Percentiles rank a stretch among this genome's conserved stretches.
phyloP scores from a whole-genome alignment of 2,113 vertebrate genomes.

The Sylvia atricapilla region DNA sequence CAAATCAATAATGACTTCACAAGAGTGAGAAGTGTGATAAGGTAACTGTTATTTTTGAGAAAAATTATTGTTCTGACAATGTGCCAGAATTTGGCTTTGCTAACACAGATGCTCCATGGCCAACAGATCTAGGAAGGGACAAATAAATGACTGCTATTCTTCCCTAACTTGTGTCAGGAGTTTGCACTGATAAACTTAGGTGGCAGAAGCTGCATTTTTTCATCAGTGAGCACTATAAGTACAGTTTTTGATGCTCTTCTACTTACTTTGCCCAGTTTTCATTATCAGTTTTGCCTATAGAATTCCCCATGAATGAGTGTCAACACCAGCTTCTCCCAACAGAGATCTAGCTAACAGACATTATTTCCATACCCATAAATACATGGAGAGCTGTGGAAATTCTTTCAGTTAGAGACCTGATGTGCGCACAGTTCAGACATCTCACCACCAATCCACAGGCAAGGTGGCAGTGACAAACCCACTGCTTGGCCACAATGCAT shows the following conservation, averaged over 20 bases:
- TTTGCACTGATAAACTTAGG: background rate
- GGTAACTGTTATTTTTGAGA: background rate
- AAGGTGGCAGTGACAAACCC: background rate
- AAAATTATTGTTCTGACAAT: background rate
- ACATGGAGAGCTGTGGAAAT: background rate
- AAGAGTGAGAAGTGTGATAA: background rate
- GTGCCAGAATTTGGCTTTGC: background rate
- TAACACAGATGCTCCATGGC: background rate
- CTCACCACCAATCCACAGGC: background rate
- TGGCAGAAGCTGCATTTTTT: background rate
- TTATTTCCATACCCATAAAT: background rate
- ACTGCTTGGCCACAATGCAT: accelerated
- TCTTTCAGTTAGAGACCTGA: background rate
- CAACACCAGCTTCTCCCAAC: background rate
- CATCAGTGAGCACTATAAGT: background rate
- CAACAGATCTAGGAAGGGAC: background rate
- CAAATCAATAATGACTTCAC: background rate
- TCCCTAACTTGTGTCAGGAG: background rate
- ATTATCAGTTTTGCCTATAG: background rate
- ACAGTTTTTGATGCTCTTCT: background rate
- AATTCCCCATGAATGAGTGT: background rate
- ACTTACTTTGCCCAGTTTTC: background rate
- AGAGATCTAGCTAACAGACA: background rate
- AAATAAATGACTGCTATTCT: background rate
- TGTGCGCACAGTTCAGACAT: background rate